Base-by-base conservation (phyloP, 2,888 invertebrate species). In the Cephus spinipes region DNA sequence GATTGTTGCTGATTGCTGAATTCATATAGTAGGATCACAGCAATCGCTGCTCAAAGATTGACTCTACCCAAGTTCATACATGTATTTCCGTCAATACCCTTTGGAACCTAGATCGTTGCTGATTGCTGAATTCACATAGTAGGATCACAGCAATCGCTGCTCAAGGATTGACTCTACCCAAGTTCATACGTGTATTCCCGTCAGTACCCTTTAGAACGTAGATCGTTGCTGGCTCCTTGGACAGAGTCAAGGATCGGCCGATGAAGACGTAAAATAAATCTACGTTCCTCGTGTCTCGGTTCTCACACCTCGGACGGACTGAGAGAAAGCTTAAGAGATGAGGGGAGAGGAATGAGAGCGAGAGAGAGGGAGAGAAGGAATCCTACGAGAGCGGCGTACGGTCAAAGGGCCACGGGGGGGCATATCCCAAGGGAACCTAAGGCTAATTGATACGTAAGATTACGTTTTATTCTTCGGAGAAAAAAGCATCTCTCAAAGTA, bases 401-500 rank as follows among this genome's bases (percentile, higher is more conserved):
- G 91, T 91, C 91, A 91, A 91, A 91, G 91, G 91, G 90, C 91
- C 91, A 90, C 91, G 89, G 91, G 91, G 91, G 91, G 91, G 91
- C 90, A 90, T 88, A 86, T 87, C 89, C 83, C 89, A 87, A 89
- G 88, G 89, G 90, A 90, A 89, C 88, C 89, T 89, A 89, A 87
- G 89, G 89, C 91, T 91, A 91, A 91, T 91, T 91, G 91, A 91
- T 91, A 91, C 91, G 91, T 91, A 90, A 91, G 90, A 91, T 91
- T 91, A 90, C 90, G 88, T 90, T 90, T 87, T 82, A 32, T 32
- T 32, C 31, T 71, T 79, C 40, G 40, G 6, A 40, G 40, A 40
- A 40, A 40, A 40, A 40, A 40, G 40, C 40, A 40, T 23, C 23
- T 40, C 40, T 40, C 40, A 40, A 15, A 40, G 4, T 34, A 12